Evolutionary conservation across 2,888 invertebrate species (phyloP), one percentile per base, ranked within the genome.

Genomic region (Silvanus unidentatus): DNA sequence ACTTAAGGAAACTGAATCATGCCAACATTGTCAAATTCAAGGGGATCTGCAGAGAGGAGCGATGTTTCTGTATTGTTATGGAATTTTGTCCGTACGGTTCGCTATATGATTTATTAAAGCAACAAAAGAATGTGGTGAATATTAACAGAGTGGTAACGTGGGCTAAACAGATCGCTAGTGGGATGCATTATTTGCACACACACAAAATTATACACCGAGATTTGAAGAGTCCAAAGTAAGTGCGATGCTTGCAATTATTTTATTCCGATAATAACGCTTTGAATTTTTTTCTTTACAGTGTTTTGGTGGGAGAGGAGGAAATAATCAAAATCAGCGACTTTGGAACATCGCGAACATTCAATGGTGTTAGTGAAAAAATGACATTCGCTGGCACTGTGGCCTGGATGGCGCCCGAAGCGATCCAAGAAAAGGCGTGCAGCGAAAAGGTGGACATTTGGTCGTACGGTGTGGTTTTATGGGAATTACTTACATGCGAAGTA

Each of bases 371-470:
- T 68, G 90, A 92, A 35, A 87, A 91, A 64, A 99, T 99, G 98
- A 90, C 93, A 52, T 98, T 99, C 72, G 95, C 94, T 1, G 98
- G 98, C 32, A 99, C 98, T 0, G 93, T 97, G 0, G 93, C 96
- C 0, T 99, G 98, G 98, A 99, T 99, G 98, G 96, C 98, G 0
- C 99, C 99, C 0, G 99, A 99, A 75, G 90, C 98, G 32, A 97
- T 99, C 55, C 82, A 95, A 48, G 94, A 95, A 66, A 92, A 97
- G 66, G 92, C 89, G 0, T 99, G 96, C 71, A 95, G 93, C 0
- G 97, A 98, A 68, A 93, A 96, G 70, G 95, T 99, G 0, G 99
- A 99, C 69, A 89, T 99, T 48, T 99, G 98, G 97, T 95, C 97
- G 0, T 99, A 87, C 67, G 99, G 98, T 2, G 94, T 99, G 1